These are phyloP conservation scores for Drosophila birchii DNA, from an alignment of 2,888 invertebrate species.

Conservation along the genomic window DNA sequence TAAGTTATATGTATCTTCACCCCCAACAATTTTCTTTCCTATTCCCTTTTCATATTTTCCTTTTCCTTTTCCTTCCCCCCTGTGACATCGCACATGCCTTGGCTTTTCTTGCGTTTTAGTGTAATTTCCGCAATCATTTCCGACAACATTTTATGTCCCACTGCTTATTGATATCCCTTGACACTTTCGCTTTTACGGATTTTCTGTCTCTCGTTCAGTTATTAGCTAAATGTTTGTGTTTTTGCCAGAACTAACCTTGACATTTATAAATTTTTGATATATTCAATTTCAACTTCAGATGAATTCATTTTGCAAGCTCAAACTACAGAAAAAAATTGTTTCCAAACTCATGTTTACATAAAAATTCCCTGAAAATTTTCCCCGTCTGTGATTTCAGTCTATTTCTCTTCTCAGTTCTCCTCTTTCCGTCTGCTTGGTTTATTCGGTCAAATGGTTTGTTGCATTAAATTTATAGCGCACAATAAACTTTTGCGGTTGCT, in stretches of 20 bases:
- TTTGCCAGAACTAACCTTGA: slow-evolving; percentile 1
- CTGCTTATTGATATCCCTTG: slow-evolving; percentile 56
- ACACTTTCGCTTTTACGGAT: not conserved
- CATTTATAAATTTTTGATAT: not conserved
- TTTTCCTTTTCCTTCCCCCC: not conserved
- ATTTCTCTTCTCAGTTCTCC: not conserved
- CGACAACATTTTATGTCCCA: slow-evolving; percentile 69
- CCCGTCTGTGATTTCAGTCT: not conserved
- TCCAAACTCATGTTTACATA: not conserved
- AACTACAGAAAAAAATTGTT: too few species aligned
- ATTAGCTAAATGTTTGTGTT: not conserved
- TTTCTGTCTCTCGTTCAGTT: slow-evolving; percentile 40
- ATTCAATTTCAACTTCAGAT: not conserved
- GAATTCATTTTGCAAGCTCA: not conserved
- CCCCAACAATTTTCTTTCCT: not conserved
- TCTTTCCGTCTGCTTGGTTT: slow-evolving; percentile 27
- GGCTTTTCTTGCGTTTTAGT: slow-evolving; percentile 65
- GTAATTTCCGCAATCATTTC: slow-evolving; percentile 80
- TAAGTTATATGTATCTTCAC: not conserved
- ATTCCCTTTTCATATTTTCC: not conserved
- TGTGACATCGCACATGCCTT: slow-evolving; percentile 40
- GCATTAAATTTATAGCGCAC: slow-evolving; percentile 76
- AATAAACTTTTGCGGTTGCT: slow-evolving; percentile 76
- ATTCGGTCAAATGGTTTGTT: slow-evolving; percentile 69
- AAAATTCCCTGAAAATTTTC: slow-evolving; percentile 1